Percentiles rank a stretch among this genome's conserved stretches.
Conservation (phyloP, 2,888 invertebrate species). For the Diarsia rubi region DNA sequence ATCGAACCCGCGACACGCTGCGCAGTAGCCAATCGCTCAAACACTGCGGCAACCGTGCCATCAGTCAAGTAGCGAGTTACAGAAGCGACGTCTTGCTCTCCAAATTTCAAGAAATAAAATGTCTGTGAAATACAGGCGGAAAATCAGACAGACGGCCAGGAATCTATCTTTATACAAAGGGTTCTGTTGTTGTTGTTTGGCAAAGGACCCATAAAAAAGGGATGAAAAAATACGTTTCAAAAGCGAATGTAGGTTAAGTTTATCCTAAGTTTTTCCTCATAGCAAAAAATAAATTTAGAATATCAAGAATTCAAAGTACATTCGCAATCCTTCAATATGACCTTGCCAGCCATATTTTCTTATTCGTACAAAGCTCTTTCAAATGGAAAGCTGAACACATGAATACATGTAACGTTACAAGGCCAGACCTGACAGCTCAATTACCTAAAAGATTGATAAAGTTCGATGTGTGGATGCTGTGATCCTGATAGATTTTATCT, state of each 20-base stretch:
- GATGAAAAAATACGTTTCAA: background rate
- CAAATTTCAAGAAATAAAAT: no score
- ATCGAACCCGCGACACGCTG: no score
- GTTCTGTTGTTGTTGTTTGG: background rate
- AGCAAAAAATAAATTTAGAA: background rate
- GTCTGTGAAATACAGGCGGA: background rate
- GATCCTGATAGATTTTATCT: background rate
- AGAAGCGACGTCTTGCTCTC: no score
- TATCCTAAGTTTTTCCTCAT: background rate
- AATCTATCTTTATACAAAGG: background rate
- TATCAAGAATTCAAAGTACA: background rate
- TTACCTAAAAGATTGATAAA: conserved; percentile 9
- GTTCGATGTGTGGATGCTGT: background rate
- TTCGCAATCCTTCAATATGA: background rate
- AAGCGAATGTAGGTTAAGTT: background rate
- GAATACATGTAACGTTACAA: background rate
- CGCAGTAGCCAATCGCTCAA: no score
- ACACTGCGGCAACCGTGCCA: no score
- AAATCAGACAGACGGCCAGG: background rate
- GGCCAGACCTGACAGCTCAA: conserved; percentile 7
- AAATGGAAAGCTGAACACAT: conserved; percentile 16
- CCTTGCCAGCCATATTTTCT: conserved; percentile 6
- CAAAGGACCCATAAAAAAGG: background rate
- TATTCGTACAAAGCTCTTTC: conserved; percentile 12
- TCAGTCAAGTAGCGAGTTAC: no score